Base-by-base conservation (phyloP, 2,797 vertebrate species). In the Cyclopterus lumpus region DNA sequence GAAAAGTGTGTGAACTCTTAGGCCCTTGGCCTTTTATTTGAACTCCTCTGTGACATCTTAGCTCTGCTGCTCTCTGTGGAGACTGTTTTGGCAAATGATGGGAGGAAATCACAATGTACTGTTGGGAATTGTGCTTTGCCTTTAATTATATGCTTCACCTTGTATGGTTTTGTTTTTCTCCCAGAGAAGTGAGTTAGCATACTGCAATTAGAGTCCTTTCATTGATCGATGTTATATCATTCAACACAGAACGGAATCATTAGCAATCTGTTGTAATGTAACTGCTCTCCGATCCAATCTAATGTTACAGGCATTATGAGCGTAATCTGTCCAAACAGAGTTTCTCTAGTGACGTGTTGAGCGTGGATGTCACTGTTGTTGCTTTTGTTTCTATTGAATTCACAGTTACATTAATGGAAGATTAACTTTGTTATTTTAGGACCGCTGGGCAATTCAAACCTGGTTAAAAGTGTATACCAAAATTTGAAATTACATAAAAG, bases 41-140 rank as follows among this genome's bases (percentile, higher is more conserved):
- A 85, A 82, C 60, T 75, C 83, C 78, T 71, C 51, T n/a, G 77
- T 83, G 84, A 88, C 42, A 71, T 77, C 79, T 83, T 28, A 69
- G 67, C 42, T 36, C 26, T 0, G 54, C 38, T 22, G 18, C n/a
- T 65, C 44, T 68, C 79, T 28, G 28, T 38, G 16, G 72, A 54
- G 75, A 69, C 61, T 34, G 71, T 73, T 79, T 42, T 60, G 73
- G 55, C 36, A 75, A 79, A 80, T 71, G 55, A 79, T 49, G 36
- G 57, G 51, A 86, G 59, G 66, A 83, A 82, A 80, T 82, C 66
- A 74, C 58, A 58, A 10, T 38, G 26, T 16, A 55, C 65, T 61
- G 48, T 12, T 1, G 30, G 16, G 20, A 75, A 51, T 68, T 51
- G 40, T n/a, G 36, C 55, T 32, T 67, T 36, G 40, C 62, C 46